Evolutionary conservation across 1,140 invertebrate species (phyloP).

Genomic region (Drosophila watanabei): DNA sequence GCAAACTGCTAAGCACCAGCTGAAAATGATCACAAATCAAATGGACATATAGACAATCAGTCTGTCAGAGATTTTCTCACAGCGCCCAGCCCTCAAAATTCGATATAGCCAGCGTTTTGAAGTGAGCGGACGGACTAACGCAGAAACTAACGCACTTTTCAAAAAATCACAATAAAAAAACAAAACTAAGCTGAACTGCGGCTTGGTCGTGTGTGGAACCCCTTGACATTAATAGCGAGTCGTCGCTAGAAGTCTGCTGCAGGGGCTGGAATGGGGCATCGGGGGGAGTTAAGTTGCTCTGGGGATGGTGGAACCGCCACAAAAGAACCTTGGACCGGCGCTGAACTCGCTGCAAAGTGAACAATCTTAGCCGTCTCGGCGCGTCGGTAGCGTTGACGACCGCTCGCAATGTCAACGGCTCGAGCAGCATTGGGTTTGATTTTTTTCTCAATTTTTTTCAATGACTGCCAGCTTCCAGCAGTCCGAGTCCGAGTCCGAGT

Average conservation of each 20-base stretch:
- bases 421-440: constrained; percentile 16
- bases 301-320: constrained; percentile 48
- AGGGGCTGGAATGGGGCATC: constrained; percentile 9
- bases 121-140: constrained; percentile 68
- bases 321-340: constrained; percentile 73
- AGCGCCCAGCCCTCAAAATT: constrained; percentile 23
- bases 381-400: constrained; percentile 64
- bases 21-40: constrained; percentile 40
- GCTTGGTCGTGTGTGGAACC: constrained; percentile 75
- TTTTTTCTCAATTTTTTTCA: constrained; percentile 6
- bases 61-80: constrained; percentile 39
- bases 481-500: constrained; percentile 34
- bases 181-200: constrained; percentile 21
- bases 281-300: neutral
- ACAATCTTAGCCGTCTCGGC: constrained; percentile 61
- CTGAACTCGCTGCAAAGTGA: constrained; percentile 73
- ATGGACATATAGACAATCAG: constrained; percentile 17
- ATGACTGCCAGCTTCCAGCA: constrained; percentile 42
- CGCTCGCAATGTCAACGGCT: constrained; percentile 80
- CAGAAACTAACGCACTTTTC: constrained; percentile 83
- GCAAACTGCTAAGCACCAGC: constrained; percentile 13
- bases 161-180: constrained; percentile 17
- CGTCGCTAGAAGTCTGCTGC: constrained; percentile 42
- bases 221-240: constrained; percentile 80
- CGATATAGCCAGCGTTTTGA: constrained; percentile 8